phyloP scores from a whole-genome alignment of 2,113 vertebrate genomes.

The Nesogale talazaci region DNA sequence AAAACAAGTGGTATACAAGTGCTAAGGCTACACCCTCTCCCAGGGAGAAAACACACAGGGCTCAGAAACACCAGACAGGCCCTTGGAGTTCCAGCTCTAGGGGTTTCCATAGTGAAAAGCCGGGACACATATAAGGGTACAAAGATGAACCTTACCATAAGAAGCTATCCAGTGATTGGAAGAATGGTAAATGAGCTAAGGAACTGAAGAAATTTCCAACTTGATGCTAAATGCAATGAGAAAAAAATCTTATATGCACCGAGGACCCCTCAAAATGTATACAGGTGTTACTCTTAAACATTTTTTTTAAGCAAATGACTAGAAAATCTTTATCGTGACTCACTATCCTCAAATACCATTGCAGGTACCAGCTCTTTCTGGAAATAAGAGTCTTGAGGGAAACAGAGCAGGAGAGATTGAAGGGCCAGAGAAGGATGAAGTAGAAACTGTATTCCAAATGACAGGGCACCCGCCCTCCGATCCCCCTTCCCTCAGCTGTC shows the following conservation, averaged over 20 bases:
- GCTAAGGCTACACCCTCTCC: not conserved
- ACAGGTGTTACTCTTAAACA: not conserved
- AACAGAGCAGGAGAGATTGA: not conserved
- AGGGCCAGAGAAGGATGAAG: not conserved
- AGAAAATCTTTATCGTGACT: not conserved
- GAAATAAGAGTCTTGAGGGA: not conserved
- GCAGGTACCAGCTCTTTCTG: not conserved
- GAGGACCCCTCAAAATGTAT: not conserved
- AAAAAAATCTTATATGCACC: not conserved
- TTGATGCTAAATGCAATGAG: not conserved
- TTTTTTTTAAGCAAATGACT: not conserved
- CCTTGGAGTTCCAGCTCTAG: not conserved
- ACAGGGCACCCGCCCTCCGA: not conserved
- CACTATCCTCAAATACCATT: not conserved
- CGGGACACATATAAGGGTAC: not conserved
- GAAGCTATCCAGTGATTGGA: not conserved
- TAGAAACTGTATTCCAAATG: constrained; percentile 15
- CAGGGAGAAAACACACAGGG: not conserved
- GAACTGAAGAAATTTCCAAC: not conserved
- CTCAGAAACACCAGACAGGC: not conserved
- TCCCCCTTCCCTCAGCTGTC: not conserved
- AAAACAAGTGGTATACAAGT: not conserved
- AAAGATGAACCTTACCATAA: not conserved
- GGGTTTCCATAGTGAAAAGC: not conserved
- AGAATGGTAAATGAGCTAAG: not conserved